A percentile compares a stretch with the other conserved stretches of the same genome.
These are phyloP conservation scores for Hermodice carunculata DNA, from an alignment of 2,888 invertebrate species.

Conservation along the genomic window DNA sequence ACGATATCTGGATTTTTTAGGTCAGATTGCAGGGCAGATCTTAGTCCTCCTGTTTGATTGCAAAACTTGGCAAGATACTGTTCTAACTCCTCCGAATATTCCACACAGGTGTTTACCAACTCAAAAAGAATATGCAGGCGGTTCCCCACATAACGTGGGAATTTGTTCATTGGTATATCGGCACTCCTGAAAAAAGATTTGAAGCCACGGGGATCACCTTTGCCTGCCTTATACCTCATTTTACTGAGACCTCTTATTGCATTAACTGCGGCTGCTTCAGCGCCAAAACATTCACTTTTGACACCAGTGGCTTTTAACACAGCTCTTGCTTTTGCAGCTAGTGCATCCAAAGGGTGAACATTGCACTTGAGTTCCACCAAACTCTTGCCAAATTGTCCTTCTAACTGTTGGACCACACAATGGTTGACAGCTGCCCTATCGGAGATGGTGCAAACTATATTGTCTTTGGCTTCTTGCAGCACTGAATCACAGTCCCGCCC, in stretches of 20 bases:
- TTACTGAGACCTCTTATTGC: neutral
- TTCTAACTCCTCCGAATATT: neutral
- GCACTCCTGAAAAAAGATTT: neutral
- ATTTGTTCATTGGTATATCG: conserved; percentile 1
- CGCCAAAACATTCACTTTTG: neutral
- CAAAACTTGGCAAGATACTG: neutral
- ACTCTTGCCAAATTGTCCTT: neutral
- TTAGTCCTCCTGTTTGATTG: neutral
- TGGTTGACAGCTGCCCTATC: neutral
- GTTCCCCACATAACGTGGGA: conserved; percentile 5
- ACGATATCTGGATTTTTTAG: conserved; percentile 5
- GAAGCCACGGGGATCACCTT: conserved; percentile 1
- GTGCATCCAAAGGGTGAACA: conserved; percentile 3
- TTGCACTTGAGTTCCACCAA: neutral
- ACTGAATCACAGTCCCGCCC: neutral
- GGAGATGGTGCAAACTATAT: neutral
- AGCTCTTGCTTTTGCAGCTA: neutral
- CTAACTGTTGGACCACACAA: neutral
- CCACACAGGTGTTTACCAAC: neutral
- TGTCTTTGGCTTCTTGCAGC: neutral
- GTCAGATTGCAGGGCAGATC: neutral
- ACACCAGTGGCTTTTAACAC: neutral
- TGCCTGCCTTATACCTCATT: conserved; percentile 5
- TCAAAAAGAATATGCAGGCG: conserved; percentile 2
- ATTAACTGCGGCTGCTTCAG: neutral